A percentile compares a stretch with the other conserved stretches of the same genome.
Evolutionary conservation across 2,888 invertebrate species (phyloP).

Genomic region (Temnothorax ravouxi): DNA sequence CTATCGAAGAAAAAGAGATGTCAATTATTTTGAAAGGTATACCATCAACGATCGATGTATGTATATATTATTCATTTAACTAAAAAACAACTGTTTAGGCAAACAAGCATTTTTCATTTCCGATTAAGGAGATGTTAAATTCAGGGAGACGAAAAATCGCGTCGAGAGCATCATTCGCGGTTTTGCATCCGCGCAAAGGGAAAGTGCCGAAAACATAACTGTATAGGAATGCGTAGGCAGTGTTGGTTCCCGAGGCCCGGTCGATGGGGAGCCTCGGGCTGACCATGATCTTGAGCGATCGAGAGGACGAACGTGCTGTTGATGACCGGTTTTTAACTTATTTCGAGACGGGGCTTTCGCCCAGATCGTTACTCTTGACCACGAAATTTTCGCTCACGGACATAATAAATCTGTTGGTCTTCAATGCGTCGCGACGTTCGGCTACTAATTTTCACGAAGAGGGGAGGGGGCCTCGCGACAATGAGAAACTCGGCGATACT

Average conservation of each 20-base stretch:
- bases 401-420: conserved; percentile 29
- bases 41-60: not conserved
- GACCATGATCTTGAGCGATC: conserved; percentile 83
- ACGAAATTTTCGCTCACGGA: conserved; percentile 36
- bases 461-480: not conserved
- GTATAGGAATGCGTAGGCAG: conserved; percentile 22
- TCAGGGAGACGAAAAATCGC: no score
- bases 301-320: conserved; percentile 78
- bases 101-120: not conserved
- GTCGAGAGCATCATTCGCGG: not conserved
- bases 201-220: conserved; percentile 21
- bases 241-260: conserved; percentile 42
- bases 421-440: not conserved
- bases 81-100: not conserved
- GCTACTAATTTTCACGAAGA: not conserved
- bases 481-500: not conserved
- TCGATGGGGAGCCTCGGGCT: conserved; percentile 66
- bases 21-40: not conserved
- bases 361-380: conserved; percentile 48
- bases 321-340: conserved; percentile 82
- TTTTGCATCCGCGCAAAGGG: not conserved
- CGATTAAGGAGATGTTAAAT: not conserved
- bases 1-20: not conserved
- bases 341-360: conserved; percentile 52
- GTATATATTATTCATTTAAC: not conserved